Evolutionary conservation across 2,797 vertebrate genomes (phyloP).

Genomic region (Helarctos malayanus): DNA sequence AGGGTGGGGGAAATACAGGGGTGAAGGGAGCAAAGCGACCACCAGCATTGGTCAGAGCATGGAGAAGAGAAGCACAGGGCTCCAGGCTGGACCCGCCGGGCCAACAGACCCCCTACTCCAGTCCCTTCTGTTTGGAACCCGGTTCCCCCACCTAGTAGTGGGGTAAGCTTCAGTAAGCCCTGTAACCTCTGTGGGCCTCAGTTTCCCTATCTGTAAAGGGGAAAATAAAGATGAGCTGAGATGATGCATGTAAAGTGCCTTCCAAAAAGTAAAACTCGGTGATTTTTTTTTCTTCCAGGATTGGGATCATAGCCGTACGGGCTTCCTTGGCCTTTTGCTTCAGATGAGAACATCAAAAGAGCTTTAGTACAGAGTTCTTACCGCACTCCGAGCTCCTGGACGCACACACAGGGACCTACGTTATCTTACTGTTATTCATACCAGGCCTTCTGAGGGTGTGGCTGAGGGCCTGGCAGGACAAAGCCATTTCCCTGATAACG

Average conservation of each 20-base stretch:
- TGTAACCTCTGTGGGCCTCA: neutral
- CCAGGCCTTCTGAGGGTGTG: neutral
- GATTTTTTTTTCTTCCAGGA: neutral
- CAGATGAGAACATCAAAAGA: neutral
- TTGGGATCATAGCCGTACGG: neutral
- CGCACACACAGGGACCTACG: neutral
- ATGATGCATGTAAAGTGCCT: neutral
- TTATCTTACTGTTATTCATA: neutral
- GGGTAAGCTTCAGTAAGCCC: neutral
- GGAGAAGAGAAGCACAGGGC: neutral
- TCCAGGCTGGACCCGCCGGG: neutral
- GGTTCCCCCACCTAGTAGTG: neutral
- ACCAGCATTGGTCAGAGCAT: neutral
- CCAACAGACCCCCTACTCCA: neutral
- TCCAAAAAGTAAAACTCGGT: neutral
- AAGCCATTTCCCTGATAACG: neutral
- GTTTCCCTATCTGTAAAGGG: neutral
- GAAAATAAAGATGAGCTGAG: neutral
- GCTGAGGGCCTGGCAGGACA: neutral
- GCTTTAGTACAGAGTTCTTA: neutral
- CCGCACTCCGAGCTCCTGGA: rapidly evolving
- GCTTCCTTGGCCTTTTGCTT: neutral
- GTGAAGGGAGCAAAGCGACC: neutral
- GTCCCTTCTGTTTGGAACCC: neutral
- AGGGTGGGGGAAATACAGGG: neutral